A percentile compares a stretch with the other conserved stretches of the same genome.
phyloP scores from a whole-genome alignment of 1,140 invertebrate species.

The Lepidurus packardi region DNA sequence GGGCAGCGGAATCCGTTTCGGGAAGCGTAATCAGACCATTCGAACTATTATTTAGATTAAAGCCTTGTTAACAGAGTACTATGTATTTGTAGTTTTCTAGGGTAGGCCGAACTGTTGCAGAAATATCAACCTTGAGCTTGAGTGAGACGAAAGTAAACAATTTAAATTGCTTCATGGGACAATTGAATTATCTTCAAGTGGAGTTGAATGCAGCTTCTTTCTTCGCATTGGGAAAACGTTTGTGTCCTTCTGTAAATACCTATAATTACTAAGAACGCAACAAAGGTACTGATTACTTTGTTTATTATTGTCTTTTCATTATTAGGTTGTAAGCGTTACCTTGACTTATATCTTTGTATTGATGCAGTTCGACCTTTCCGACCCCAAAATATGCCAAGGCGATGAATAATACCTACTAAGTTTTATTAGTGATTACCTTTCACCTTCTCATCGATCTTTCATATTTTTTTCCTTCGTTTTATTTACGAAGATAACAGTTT shows the following conservation, averaged over 20 bases:
- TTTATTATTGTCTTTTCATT: neutral
- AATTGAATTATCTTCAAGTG: neutral
- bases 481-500: neutral
- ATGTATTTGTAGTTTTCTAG: neutral
- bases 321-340: neutral
- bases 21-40: neutral
- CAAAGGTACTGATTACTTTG: neutral
- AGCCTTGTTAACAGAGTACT: too few species aligned
- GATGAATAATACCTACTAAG: neutral
- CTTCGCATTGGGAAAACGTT: neutral
- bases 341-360: neutral
- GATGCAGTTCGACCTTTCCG: neutral
- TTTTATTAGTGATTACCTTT: too few species aligned
- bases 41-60: neutral
- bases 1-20: neutral
- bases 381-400: neutral
- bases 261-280: neutral
- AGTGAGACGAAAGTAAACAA: neutral
- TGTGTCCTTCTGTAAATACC: neutral
- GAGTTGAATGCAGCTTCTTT: neutral
- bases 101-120: neutral
- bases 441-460: neutral
- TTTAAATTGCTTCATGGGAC: conserved; percentile 1
- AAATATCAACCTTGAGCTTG: neutral
- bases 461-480: neutral